phyloP scores from a whole-genome alignment of 2,113 vertebrate species.

The Turdus rufiventris region DNA sequence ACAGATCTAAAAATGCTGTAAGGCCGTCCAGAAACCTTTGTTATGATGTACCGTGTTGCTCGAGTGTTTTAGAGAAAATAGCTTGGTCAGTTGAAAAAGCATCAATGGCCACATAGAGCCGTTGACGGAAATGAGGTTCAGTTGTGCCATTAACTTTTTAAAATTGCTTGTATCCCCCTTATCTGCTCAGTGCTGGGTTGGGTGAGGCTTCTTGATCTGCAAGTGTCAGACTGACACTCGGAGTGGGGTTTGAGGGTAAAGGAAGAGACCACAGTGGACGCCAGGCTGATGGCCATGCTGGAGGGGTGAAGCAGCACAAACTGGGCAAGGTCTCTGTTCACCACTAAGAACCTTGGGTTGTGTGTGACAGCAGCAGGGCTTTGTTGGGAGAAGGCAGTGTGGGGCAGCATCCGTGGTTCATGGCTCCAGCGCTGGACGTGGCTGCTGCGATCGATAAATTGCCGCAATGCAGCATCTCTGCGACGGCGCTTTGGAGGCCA shows the following conservation, averaged over 20 bases:
- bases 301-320: neutral
- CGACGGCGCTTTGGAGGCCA: constrained; percentile 24
- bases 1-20: neutral
- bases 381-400: neutral
- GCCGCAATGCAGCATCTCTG: constrained; percentile 69
- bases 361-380: neutral
- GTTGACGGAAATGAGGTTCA: rapidly evolving
- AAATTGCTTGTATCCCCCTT: neutral
- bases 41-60: neutral
- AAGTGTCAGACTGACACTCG: neutral
- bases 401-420: neutral
- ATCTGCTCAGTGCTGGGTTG: neutral
- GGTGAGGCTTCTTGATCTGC: neutral
- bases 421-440: constrained; percentile 1
- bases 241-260: neutral
- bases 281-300: neutral
- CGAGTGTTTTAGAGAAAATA: neutral
- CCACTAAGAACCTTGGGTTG: neutral
- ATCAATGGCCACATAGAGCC: neutral
- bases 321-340: neutral
- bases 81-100: neutral
- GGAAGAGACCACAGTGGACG: neutral
- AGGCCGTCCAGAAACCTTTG: neutral
- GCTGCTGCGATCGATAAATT: neutral
- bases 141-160: neutral